These are phyloP conservation scores for Zelostemma sp. DNA, from an alignment of 1,140 invertebrate species.

Conservation along the genomic window DNA sequence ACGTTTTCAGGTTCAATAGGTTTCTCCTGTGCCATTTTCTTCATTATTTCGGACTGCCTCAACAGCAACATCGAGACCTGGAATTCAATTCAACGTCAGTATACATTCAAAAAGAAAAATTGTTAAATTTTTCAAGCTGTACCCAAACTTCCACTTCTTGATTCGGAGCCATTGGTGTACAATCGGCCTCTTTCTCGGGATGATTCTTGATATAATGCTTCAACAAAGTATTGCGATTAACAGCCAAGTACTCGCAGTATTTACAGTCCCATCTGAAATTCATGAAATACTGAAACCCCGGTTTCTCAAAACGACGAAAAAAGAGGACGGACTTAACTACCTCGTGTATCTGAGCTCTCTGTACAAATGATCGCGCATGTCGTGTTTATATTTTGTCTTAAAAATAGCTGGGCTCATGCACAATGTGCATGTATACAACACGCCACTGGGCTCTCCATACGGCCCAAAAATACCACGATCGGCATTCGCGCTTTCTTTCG, in stretches of 20 bases:
- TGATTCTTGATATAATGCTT: conserved; percentile 61
- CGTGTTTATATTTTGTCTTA: conserved; percentile 68
- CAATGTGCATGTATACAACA: conserved; percentile 69
- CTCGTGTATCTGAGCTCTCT: conserved; percentile 71
- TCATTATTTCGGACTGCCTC: conserved; percentile 52
- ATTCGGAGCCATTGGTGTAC: conserved; percentile 51
- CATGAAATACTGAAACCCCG: conserved; percentile 11
- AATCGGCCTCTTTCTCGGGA: conserved; percentile 35
- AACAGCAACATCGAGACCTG: conserved; percentile 54
- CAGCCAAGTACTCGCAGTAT: conserved; percentile 56
- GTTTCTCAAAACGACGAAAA: background rate
- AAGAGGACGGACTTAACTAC: conserved; percentile 47
- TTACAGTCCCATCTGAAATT: conserved; percentile 57
- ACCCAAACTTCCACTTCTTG: conserved; percentile 64
- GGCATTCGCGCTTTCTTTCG: conserved; percentile 15
- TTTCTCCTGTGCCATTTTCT: conserved; percentile 24
- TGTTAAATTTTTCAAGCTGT: too few relatives aligned
- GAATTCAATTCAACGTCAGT: conserved; percentile 7
- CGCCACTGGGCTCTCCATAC: conserved; percentile 63
- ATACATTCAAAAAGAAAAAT: too few relatives aligned
- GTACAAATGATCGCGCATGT: conserved; percentile 72
- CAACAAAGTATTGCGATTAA: conserved; percentile 51
- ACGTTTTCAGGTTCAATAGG: conserved; percentile 16
- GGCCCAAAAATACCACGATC: conserved; percentile 52
- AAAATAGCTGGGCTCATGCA: conserved; percentile 62